Conservation (phyloP, 2,797 vertebrate genomes). For the Octomys mimax region DNA sequence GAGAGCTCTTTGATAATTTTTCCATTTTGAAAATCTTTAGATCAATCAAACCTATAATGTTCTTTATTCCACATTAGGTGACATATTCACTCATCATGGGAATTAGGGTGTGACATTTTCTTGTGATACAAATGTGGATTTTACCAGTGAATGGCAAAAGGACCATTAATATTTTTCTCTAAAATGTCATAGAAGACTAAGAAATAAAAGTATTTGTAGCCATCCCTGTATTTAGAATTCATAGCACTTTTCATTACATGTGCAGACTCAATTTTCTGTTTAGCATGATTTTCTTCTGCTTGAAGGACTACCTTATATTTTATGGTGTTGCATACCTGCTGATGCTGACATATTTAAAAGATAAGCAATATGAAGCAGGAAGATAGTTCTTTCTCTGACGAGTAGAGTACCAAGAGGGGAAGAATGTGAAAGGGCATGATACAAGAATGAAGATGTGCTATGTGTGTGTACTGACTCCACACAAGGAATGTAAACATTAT, state of each 20-base stretch:
- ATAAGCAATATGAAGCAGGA: background rate
- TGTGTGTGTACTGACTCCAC: background rate
- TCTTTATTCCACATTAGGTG: background rate
- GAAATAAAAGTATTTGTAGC: background rate
- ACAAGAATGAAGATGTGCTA: background rate
- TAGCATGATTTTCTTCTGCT: background rate
- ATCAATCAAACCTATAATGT: background rate
- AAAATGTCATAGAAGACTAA: background rate
- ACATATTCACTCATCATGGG: background rate
- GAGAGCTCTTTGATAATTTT: background rate
- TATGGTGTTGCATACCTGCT: background rate
- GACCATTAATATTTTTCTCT: background rate
- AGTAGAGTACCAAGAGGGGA: background rate
- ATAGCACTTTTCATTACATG: background rate
- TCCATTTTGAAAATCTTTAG: background rate
- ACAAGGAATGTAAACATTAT: background rate
- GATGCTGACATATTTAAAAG: background rate
- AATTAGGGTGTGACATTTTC: background rate
- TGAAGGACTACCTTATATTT: background rate
- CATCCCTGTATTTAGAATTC: background rate
- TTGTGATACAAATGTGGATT: background rate
- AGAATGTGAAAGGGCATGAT: background rate
- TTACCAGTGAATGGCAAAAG: background rate
- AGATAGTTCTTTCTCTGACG: background rate
- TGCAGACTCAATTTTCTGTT: background rate